Base-by-base conservation (phyloP, 2,888 invertebrate genomes). In the Lampropteryx suffumata region DNA sequence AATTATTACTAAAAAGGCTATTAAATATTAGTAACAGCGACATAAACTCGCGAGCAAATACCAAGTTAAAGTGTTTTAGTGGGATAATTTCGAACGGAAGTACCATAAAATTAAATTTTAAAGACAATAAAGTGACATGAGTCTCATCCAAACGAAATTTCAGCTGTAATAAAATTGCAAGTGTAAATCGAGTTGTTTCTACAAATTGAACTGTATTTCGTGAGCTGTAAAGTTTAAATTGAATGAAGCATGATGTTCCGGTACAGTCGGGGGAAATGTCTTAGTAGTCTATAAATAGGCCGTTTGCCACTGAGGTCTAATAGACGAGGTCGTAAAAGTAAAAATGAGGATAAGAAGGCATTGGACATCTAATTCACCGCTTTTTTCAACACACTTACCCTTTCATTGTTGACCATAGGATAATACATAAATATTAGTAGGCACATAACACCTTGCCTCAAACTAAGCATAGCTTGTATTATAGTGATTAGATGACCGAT, bases 101-200 rank as follows among this genome's bases (percentile, higher is more conserved):
- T 21, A 28, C 12, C 35, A 10, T 49, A 44, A 51, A 57, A 57
- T 57, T 54, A 50, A 57, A 60, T 50, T 59, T 57, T 55, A 51
- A 55, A 41, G 37, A 51, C 53, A 51, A 55, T 57, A 55, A 55
- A 57, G 36, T 30, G 30, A 47, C 28, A 42, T 43, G 53, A 32
- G 47, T 41, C 21, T 34, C 50, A 49, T 50, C 46, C 51, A 55
- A 60, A 49, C 44, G 51, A 57, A 50, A 60, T 54, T 51, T 41
- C 36, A 29, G 12, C 12, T 12, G 43, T 40, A 32, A 35, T 55
- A 45, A 51, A 51, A 55, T 30, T 42, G 27, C 12, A 9, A 24
- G 24, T 27, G 30, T 30, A 10, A 24, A 29, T 3, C 3, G 8
- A 29, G 11, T 2, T 43, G 5, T 11, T 30, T 13, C 6, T 1